Base-by-base conservation (phyloP, 2,888 invertebrate species). In the Choreutis nemorana region DNA sequence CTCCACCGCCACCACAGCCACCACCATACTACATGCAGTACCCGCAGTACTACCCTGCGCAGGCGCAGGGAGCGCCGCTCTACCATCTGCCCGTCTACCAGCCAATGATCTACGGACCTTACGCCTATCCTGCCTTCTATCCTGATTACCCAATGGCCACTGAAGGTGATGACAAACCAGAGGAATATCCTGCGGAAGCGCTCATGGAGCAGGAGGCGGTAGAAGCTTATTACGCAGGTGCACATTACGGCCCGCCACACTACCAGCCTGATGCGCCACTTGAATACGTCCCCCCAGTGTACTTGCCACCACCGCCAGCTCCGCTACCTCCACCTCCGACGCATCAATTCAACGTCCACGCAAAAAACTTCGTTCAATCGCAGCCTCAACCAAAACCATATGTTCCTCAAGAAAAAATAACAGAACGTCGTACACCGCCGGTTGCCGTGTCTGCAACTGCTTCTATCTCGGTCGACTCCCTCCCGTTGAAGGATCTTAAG, bases 21-120 rank as follows among this genome's bases (percentile, higher is more conserved):
- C 54, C 59, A 2, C 60, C 64, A 2, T 72, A 73, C 45, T 78
- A 75, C 37, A 50, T 77, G 9, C 77, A 72, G 28, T 77, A 78
- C 42, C 78, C 75, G 3, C 79, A 72, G 43, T 78, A 79, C 48
- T 79, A 79, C 29, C 75, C 80, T 0, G 77, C 81, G 16, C 77
- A 79, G 37, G 81, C 81, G 3, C 81, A 81, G 40, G 81, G 81
- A 4, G 77, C 81, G 2, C 81, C 81, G 0, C 50, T 81, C 3
- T 81, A 80, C 48, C 75, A 81, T 35, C 45, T 81, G n/a, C 81
- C 81, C 1, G 52, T 80, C 32, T 80, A 79, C 45, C 79, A 78
- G 40, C 80, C 77, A 0, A 45, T 79, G 4, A 61, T 78, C 1
- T 79, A 80, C 36, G 70, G 72, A 2, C 66, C 73, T 1, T 79